Evolutionary conservation across 2,113 vertebrate species (phyloP).

Genomic region (Bos javanicus): DNA sequence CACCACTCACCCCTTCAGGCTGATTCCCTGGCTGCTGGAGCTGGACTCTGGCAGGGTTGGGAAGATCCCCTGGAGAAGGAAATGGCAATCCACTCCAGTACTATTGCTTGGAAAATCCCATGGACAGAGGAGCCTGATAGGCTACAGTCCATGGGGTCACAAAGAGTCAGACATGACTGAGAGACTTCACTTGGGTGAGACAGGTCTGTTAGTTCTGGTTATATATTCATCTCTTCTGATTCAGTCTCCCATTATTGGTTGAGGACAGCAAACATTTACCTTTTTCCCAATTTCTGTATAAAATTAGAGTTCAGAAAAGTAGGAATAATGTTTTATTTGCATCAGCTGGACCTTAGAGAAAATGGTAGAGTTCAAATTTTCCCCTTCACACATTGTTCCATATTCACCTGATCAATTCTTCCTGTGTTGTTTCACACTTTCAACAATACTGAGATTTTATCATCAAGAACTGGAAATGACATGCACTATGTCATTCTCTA

Average conservation of each 20-base stretch:
- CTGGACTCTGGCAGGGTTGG: too few species aligned
- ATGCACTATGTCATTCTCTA: neutral
- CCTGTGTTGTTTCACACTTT: neutral
- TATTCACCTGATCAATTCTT: neutral
- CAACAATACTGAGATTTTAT: neutral
- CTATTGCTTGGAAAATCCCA: too few species aligned
- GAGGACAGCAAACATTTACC: neutral
- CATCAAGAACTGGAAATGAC: neutral
- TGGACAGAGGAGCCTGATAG: too few species aligned
- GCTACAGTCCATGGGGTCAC: too few species aligned
- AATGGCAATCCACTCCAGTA: too few species aligned
- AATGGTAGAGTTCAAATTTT: neutral
- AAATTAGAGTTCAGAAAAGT: neutral
- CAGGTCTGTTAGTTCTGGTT: neutral
- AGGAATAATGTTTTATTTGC: neutral
- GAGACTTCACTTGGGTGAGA: neutral
- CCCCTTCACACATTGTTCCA: neutral
- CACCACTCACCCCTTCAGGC: too few species aligned
- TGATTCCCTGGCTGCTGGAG: too few species aligned
- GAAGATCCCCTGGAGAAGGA: too few species aligned
- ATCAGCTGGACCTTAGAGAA: neutral
- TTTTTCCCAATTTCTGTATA: neutral
- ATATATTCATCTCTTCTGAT: neutral
- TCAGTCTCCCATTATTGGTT: neutral
- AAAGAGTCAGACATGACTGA: too few species aligned